phyloP scores from a whole-genome alignment of 2,888 invertebrate genomes.

The Fragum whitleyi region DNA sequence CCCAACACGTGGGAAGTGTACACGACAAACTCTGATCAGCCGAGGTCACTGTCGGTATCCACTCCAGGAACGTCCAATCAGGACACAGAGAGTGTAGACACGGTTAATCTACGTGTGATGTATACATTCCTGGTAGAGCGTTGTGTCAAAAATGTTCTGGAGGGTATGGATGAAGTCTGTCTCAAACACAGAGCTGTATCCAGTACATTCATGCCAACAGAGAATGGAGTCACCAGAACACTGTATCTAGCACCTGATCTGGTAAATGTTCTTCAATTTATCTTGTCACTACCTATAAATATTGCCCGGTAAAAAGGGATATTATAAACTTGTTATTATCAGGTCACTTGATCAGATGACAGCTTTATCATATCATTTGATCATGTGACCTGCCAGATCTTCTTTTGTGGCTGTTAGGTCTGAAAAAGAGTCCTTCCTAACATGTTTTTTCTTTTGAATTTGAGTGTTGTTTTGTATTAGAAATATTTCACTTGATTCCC shows the following conservation, averaged over 20 bases:
- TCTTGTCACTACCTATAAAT: too few relatives aligned
- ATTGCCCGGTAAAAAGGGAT: too few relatives aligned
- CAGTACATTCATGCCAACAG: constrained; percentile 76
- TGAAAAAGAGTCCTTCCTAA: too few relatives aligned
- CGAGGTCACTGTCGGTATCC: not conserved
- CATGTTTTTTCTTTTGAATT: too few relatives aligned
- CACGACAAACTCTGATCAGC: constrained; percentile 14
- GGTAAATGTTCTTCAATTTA: constrained; percentile 86
- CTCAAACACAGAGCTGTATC: constrained; percentile 92
- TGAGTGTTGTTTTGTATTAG: too few relatives aligned
- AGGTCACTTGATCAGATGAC: too few relatives aligned
- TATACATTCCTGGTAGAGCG: constrained; percentile 91
- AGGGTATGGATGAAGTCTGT: constrained; percentile 90
- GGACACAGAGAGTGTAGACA: not conserved
- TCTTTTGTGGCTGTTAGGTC: too few relatives aligned
- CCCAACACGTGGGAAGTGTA: constrained; percentile 39
- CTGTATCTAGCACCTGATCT: constrained; percentile 96
- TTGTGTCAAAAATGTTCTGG: constrained; percentile 95
- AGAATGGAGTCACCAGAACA: constrained; percentile 85
- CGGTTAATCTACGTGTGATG: constrained; percentile 38
- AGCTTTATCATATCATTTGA: too few relatives aligned
- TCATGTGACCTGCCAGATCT: too few relatives aligned
- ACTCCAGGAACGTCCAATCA: not conserved
- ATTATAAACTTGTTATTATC: too few relatives aligned
- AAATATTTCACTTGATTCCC: too few relatives aligned